These are phyloP conservation scores for Podotricha telesiphe DNA, from an alignment of 2,888 invertebrate species.

Conservation along the genomic window DNA sequence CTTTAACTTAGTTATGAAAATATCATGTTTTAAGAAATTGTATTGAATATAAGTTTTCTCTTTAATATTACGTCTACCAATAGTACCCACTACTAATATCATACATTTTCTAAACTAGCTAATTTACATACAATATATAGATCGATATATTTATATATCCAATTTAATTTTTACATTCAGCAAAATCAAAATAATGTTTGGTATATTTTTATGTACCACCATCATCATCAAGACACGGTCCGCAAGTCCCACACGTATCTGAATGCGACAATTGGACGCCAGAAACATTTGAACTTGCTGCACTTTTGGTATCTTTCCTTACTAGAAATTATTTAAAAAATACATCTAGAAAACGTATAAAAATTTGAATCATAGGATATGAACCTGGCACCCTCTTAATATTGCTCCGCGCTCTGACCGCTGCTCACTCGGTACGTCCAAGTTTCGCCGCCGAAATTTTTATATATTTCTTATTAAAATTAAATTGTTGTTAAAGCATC, in stretches of 20 bases:
- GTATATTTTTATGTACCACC: slow-evolving; percentile 6
- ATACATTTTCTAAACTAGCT: not conserved
- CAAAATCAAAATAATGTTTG: not conserved
- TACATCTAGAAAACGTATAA: too few relatives aligned
- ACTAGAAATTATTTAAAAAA: slow-evolving; percentile 40
- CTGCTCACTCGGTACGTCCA: too few relatives aligned
- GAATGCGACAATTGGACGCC: slow-evolving; percentile 26
- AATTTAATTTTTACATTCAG: not conserved
- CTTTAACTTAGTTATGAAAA: slow-evolving; percentile 3
- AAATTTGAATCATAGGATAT: too few relatives aligned
- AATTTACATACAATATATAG: not conserved
- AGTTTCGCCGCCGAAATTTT: too few relatives aligned
- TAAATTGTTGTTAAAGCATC: too few relatives aligned
- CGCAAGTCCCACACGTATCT: slow-evolving; percentile 40
- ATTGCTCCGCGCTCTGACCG: too few relatives aligned
- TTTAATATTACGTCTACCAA: not conserved
- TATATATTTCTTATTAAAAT: too few relatives aligned
- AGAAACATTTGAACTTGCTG: slow-evolving; percentile 35
- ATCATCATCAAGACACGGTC: slow-evolving; percentile 38
- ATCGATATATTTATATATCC: not conserved
- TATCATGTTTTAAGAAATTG: not conserved
- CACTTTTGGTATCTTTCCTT: slow-evolving; percentile 33
- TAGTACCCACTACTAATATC: not conserved
- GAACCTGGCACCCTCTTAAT: too few relatives aligned
- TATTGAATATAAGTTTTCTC: not conserved